Conservation (phyloP, 2,113 vertebrate genomes). For the Melanostigma gelatinosum region DNA sequence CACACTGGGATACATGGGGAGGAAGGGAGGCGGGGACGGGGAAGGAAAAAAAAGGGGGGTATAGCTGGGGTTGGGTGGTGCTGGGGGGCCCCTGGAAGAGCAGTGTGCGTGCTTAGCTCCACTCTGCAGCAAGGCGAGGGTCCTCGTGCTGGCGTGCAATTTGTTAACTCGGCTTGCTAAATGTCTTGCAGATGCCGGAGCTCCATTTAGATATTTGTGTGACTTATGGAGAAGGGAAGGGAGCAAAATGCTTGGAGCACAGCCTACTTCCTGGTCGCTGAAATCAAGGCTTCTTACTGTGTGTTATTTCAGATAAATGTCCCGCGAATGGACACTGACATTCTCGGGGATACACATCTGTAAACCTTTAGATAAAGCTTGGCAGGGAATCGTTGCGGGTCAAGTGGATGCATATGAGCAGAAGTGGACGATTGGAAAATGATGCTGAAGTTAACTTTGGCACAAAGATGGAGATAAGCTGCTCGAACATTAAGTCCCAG, state of each 20-base stretch:
- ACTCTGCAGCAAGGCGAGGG: conserved; percentile 88
- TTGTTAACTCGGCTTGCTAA: conserved; percentile 87
- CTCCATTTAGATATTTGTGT: conserved; percentile 76
- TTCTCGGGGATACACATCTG: neutral
- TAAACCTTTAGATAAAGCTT: neutral
- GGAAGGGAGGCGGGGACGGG: conserved; percentile 51
- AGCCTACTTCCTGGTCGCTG: neutral
- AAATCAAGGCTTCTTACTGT: neutral
- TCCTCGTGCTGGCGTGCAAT: conserved; percentile 81
- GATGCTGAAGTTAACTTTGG: conserved; percentile 4
- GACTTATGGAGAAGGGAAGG: conserved; percentile 77
- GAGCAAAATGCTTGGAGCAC: neutral
- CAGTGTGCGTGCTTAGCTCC: conserved; percentile 84
- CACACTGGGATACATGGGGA: conserved; percentile 76
- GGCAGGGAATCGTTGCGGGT: conserved; percentile 4
- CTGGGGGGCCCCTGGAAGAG: conserved; percentile 56
- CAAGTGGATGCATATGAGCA: conserved; percentile 13
- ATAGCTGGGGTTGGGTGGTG: conserved; percentile 22
- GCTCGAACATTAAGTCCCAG: conserved; percentile 31
- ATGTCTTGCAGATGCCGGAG: conserved; percentile 88
- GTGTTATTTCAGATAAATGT: conserved; percentile 18
- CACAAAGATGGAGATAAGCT: conserved; percentile 33
- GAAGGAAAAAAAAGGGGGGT: conserved; percentile 23
- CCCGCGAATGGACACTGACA: conserved; percentile 1
- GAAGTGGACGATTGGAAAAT: neutral